Percentiles rank a stretch among this genome's conserved stretches.
These are phyloP conservation scores for Vulpes lagopus DNA, from an alignment of 2,113 vertebrate genomes.

Conservation along the genomic window DNA sequence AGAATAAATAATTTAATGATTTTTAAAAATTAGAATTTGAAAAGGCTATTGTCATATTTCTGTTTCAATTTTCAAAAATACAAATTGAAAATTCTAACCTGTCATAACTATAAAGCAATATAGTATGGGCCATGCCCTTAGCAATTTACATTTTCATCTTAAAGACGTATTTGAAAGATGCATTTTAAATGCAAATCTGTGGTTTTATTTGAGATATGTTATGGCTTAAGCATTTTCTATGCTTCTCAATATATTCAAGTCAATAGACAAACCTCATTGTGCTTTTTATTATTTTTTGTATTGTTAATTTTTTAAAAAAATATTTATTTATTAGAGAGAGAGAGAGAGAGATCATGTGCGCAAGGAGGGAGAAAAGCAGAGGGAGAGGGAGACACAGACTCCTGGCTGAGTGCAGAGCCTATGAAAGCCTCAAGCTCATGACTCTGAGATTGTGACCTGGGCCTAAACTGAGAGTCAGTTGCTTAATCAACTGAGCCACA, in stretches of 20 bases:
- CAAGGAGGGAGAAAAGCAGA: neutral
- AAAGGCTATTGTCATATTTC: neutral
- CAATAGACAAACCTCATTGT: neutral
- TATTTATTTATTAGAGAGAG: neutral
- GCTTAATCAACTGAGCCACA: neutral
- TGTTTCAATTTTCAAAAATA: neutral
- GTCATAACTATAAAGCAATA: neutral
- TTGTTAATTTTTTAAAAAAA: neutral
- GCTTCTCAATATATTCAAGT: neutral
- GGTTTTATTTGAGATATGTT: slow-evolving; percentile 32
- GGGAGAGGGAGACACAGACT: no score
- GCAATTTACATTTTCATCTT: neutral
- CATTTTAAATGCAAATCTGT: neutral
- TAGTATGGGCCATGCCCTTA: neutral
- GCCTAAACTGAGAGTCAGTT: neutral
- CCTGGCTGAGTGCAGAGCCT: neutral
- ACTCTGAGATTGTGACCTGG: neutral
- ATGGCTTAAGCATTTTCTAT: neutral
- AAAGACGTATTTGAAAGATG: neutral
- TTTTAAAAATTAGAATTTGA: neutral
- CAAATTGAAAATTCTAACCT: neutral
- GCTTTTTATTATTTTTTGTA: neutral
- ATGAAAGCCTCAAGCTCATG: neutral
- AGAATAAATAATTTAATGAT: neutral
- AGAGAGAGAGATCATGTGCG: neutral